Conservation (phyloP, 1,140 invertebrate species). For the Tachypleus tridentatus region DNA sequence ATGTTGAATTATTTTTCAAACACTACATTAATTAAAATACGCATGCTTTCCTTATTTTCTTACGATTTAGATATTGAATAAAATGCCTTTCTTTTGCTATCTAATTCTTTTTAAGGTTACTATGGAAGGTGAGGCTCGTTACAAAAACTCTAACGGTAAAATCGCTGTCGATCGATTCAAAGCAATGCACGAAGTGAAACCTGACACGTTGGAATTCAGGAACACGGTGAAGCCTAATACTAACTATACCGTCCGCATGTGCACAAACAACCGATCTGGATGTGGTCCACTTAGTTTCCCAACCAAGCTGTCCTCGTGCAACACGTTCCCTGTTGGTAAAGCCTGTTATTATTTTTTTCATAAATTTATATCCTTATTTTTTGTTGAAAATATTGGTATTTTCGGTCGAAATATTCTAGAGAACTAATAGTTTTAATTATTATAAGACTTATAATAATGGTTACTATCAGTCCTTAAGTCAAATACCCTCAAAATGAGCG, state of each 20-base stretch:
- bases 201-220: slow-evolving; percentile 13
- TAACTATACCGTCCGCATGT: slow-evolving; percentile 28
- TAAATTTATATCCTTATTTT: no score
- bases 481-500: no score
- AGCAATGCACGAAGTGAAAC: slow-evolving; percentile 16
- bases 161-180: slow-evolving; percentile 17
- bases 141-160: slow-evolving; percentile 21
- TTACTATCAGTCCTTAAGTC: no score
- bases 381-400: no score
- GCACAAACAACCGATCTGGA: slow-evolving; percentile 24
- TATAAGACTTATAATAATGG: no score
- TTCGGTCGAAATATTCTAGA: no score
- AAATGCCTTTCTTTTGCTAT: background rate
- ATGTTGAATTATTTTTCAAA: no score
- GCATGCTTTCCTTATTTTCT: no score
- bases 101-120: slow-evolving; percentile 11
- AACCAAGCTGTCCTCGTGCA: slow-evolving; percentile 18
- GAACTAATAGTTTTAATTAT: no score
- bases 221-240: slow-evolving; percentile 28
- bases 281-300: slow-evolving; percentile 23
- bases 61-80: no score
- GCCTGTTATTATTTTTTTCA: background rate
- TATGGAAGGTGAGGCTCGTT: slow-evolving; percentile 13
- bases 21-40: no score
- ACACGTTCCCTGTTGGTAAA: slow-evolving; percentile 18